Conservation (phyloP, 1,140 invertebrate genomes). For the Myzus persicae region DNA sequence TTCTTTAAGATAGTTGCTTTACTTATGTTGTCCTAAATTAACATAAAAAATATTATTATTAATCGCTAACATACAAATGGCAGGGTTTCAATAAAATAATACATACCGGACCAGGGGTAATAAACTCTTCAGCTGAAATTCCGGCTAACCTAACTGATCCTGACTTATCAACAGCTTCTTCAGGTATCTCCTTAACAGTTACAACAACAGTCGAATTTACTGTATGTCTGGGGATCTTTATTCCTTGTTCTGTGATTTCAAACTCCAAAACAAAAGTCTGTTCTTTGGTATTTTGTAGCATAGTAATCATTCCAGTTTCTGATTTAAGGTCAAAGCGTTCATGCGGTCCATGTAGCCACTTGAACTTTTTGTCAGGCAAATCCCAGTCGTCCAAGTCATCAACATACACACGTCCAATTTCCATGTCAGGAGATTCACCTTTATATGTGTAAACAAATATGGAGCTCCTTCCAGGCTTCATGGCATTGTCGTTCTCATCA, state of each 20-base stretch:
- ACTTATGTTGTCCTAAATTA: constrained; percentile 70
- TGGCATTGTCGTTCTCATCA: constrained; percentile 88
- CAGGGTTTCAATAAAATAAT: background rate
- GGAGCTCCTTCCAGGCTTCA: constrained; percentile 80
- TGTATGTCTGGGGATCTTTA: constrained; percentile 67
- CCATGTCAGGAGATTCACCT: constrained; percentile 76
- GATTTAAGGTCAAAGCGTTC: constrained; percentile 74
- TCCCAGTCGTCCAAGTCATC: constrained; percentile 94
- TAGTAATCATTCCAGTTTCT: constrained; percentile 83
- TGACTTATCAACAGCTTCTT: constrained; percentile 88
- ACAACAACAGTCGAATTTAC: constrained; percentile 84
- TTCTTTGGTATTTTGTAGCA: constrained; percentile 74
- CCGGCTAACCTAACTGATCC: constrained; percentile 87
- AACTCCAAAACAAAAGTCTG: constrained; percentile 77
- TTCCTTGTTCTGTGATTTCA: constrained; percentile 69
- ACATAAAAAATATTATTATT: constrained; percentile 49
- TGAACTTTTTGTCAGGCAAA: constrained; percentile 84
- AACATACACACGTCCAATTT: constrained; percentile 89
- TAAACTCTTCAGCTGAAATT: constrained; percentile 84
- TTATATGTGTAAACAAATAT: constrained; percentile 94
- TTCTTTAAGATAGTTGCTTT: constrained; percentile 77
- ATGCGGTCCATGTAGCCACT: constrained; percentile 69
- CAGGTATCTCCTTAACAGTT: constrained; percentile 82
- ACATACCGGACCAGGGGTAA: constrained; percentile 68
- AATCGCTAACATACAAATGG: background rate